These are phyloP conservation scores for Edolisoma coerulescens DNA, from an alignment of 2,113 vertebrate genomes.

Conservation along the genomic window DNA sequence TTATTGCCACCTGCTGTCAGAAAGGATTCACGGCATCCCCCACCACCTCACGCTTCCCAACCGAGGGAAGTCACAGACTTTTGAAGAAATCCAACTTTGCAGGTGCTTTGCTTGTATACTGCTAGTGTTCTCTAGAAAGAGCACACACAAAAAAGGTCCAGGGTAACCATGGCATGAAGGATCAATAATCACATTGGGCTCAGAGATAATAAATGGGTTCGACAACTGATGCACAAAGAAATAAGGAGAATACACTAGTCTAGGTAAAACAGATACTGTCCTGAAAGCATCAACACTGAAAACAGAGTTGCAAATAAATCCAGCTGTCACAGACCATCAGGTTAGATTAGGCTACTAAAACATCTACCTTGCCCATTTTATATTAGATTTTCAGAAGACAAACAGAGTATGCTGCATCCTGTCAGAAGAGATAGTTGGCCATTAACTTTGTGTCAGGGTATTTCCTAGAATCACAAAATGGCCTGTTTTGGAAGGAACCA, in stretches of 20 bases:
- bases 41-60: accelerated
- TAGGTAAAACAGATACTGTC: neutral
- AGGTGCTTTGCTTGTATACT: neutral
- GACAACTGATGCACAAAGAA: neutral
- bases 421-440: neutral
- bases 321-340: accelerated
- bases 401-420: neutral
- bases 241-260: neutral
- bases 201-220: neutral
- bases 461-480: neutral
- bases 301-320: neutral
- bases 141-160: neutral
- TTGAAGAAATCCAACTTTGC: neutral
- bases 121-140: neutral
- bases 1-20: slow-evolving; percentile 48
- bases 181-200: neutral
- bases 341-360: neutral
- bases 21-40: neutral
- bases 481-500: neutral
- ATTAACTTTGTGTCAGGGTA: neutral
- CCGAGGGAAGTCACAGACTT: neutral
- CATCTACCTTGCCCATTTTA: neutral
- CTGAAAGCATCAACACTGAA: neutral
- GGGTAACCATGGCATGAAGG: neutral
- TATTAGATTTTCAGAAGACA: neutral